Base-by-base conservation (phyloP, 2,888 invertebrate species). In the Tricholauxania praeusta region DNA sequence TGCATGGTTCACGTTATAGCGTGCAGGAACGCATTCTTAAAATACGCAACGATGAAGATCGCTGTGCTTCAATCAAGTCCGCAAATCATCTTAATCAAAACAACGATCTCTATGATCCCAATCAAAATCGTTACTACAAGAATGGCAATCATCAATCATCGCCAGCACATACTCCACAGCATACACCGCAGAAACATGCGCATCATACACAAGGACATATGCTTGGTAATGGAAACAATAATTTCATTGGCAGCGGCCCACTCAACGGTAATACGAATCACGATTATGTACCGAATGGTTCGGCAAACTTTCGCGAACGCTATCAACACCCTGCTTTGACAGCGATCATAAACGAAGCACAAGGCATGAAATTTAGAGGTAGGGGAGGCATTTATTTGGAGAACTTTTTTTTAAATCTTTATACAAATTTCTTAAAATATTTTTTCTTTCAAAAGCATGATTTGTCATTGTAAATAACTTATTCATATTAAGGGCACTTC, bases 281-380 rank as follows among this genome's bases (percentile, higher is more conserved):
- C n/a, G 15, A 19, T 57, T 55, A 47, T 39, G 73, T 73, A 14
- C 75, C 83, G 62, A 84, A 84, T 74, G 85, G 85, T 47, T 84
- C 86, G 55, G 83, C 84, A 72, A 82, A 85, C 69, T 84, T 85
- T 79, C 83, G 86, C 15, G 87, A 87, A 76, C 83, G 87, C 19
- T 87, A 87, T 76, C 87, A 87, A 74, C 87, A 87, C 80, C 87
- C 87, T 65, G 87, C 87, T 14, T 78, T 87, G 79, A 83, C 85
- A 71, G 87, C 87, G 75, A 86, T 87, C 76, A 87, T 87, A 71
- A 87, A 87, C 74, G 87, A 87, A 73, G 82, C 85, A 12, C 87
- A 87, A 80, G 86, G 86, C 75, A 78, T 86, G 65, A 86, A 86
- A 81, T 87, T 86, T 79, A 81, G 87, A 84, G 87, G 87, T 87